Evolutionary conservation across 1,140 invertebrate genomes (phyloP).

Genomic region (Rhopalosiphum padi): DNA sequence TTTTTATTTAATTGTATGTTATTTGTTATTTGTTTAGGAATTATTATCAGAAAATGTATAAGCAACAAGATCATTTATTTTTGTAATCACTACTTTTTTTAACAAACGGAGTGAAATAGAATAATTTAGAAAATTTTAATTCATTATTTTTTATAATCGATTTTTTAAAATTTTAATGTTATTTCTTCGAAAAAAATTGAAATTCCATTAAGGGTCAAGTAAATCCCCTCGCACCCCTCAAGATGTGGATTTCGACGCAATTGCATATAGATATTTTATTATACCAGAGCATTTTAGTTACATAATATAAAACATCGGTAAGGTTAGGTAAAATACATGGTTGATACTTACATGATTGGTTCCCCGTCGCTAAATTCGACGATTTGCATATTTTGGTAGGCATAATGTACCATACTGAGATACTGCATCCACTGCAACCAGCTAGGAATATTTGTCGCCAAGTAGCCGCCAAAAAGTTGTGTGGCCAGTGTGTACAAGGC

Average conservation of each 20-base stretch:
- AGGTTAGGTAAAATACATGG: background rate
- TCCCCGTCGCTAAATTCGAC: conserved; percentile 79
- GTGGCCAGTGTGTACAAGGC: conserved; percentile 82
- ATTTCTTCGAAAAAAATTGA: background rate
- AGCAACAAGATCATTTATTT: background rate
- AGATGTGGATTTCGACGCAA: background rate
- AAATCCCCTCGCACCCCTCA: background rate
- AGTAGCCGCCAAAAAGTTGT: conserved; percentile 82
- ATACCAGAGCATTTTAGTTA: background rate
- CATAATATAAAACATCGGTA: background rate
- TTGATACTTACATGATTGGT: conserved; percentile 69
- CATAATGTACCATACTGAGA: conserved; percentile 82
- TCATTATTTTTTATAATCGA: too few species aligned
- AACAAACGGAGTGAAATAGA: background rate
- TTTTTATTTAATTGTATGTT: background rate
- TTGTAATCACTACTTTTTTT: background rate
- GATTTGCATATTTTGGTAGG: conserved; percentile 86
- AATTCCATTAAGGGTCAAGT: background rate
- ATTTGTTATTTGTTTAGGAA: background rate
- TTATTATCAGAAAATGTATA: background rate
- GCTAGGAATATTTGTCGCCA: conserved; percentile 78
- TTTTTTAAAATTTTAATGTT: background rate
- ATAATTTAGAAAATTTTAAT: background rate
- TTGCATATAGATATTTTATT: background rate
- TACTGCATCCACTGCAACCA: conserved; percentile 84